phyloP scores from a whole-genome alignment of 2,888 invertebrate genomes.

The Parnassius mnemosyne region DNA sequence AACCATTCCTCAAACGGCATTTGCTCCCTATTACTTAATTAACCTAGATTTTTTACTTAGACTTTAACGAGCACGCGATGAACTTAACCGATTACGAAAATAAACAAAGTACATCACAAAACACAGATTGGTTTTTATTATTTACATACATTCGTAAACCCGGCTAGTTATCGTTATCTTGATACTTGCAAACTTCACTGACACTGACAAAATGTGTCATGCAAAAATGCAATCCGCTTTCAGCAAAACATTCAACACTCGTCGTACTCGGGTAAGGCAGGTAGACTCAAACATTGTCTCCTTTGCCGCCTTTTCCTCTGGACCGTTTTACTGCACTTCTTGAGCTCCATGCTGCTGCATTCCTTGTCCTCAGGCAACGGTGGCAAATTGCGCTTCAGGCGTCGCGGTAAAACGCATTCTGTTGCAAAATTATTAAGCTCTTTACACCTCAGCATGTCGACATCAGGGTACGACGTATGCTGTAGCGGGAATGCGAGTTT shows the following conservation, averaged over 20 bases:
- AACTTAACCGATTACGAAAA: background rate
- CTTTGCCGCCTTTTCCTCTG: constrained; percentile 56
- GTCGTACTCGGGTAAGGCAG: constrained; percentile 63
- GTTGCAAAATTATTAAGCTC: constrained; percentile 59
- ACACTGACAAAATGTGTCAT: background rate
- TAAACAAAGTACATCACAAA: background rate
- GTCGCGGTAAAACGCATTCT: constrained; percentile 62
- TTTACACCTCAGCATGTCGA: constrained; percentile 63
- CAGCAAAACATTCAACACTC: constrained; percentile 46
- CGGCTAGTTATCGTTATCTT: background rate
- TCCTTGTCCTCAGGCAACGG: constrained; percentile 70
- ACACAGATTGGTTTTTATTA: background rate
- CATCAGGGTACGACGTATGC: constrained; percentile 55
- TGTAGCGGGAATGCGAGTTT: constrained; percentile 58
- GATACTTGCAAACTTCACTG: background rate
- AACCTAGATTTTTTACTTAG: constrained; percentile 5
- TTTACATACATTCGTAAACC: background rate
- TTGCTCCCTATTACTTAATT: constrained; percentile 20
- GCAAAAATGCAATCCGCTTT: constrained; percentile 1
- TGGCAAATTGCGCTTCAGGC: constrained; percentile 60
- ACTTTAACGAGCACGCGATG: background rate
- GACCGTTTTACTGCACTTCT: constrained; percentile 51
- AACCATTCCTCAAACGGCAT: background rate
- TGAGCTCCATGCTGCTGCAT: constrained; percentile 59
- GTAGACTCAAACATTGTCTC: constrained; percentile 49